Evolutionary conservation across 2,797 vertebrate species (phyloP).

Genomic region (Eulemur coronatus): DNA sequence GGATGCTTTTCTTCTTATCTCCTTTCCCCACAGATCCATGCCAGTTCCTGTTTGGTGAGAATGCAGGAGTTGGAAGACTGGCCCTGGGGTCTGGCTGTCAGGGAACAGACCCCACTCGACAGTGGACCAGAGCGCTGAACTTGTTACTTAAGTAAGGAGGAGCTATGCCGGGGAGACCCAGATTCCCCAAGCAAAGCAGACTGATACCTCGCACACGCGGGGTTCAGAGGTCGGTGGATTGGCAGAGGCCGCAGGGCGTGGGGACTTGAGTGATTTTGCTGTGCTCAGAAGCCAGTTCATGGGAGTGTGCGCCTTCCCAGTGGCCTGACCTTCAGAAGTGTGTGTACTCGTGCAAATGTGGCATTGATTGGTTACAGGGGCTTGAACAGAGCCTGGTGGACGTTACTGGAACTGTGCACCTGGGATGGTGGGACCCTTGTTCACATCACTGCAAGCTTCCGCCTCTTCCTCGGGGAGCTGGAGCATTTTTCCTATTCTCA

Average conservation of each 20-base stretch:
- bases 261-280: rapidly evolving
- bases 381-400: too few species aligned
- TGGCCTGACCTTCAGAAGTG: neutral
- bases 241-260: neutral
- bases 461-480: neutral
- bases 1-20: neutral
- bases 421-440: rapidly evolving
- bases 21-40: neutral
- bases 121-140: neutral
- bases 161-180: rapidly evolving
- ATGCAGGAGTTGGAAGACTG: too few species aligned
- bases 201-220: rapidly evolving
- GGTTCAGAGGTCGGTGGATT: rapidly evolving
- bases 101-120: neutral
- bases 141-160: too few species aligned
- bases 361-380: rapidly evolving
- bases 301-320: neutral
- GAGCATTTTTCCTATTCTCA: rapidly evolving
- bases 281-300: neutral
- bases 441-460: rapidly evolving
- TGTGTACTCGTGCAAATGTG: rapidly evolving
- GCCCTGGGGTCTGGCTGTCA: neutral
- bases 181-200: neutral
- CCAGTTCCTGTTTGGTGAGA: neutral
- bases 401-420: rapidly evolving